Percentiles rank a stretch among this genome's conserved stretches.
phyloP scores from a whole-genome alignment of 1,140 invertebrate species.

The Lepidurus couesii region DNA sequence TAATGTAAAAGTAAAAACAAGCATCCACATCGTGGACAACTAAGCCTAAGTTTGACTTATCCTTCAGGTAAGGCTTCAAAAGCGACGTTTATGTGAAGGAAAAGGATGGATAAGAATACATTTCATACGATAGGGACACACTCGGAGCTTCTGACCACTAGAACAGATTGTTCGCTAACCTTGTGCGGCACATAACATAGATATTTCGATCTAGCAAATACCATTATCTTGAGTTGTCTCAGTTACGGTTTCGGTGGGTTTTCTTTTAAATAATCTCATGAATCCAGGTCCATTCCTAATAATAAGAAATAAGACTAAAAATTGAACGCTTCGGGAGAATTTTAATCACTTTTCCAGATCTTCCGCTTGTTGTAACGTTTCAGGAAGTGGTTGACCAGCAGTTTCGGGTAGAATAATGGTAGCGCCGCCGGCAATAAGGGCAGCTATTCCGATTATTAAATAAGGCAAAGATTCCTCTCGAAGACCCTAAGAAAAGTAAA shows the following conservation, averaged over 20 bases:
- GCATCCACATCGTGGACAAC: slow-evolving; percentile 45
- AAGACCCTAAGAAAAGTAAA: neutral
- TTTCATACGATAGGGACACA: slow-evolving; percentile 43
- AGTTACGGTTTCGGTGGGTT: neutral
- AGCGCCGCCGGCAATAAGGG: neutral
- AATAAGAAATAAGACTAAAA: neutral
- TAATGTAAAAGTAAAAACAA: slow-evolving; percentile 28
- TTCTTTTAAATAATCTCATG: neutral
- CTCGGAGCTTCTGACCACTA: slow-evolving; percentile 44
- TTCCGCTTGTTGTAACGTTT: slow-evolving; percentile 20
- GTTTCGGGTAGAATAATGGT: slow-evolving; percentile 23
- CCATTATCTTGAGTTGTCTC: no score
- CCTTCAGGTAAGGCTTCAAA: slow-evolving; percentile 39
- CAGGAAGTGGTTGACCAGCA: neutral
- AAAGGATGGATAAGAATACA: slow-evolving; percentile 27
- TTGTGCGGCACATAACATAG: neutral
- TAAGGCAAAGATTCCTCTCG: slow-evolving; percentile 8
- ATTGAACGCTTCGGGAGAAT: neutral
- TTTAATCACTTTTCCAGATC: slow-evolving; percentile 24
- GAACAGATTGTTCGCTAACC: neutral
- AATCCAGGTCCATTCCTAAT: neutral
- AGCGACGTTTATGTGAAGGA: neutral
- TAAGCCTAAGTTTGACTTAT: slow-evolving; percentile 43
- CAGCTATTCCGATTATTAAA: slow-evolving; percentile 18
- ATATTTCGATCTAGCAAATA: no score